Conservation (phyloP, 2,888 invertebrate genomes). For the Candidula unifasciata region DNA sequence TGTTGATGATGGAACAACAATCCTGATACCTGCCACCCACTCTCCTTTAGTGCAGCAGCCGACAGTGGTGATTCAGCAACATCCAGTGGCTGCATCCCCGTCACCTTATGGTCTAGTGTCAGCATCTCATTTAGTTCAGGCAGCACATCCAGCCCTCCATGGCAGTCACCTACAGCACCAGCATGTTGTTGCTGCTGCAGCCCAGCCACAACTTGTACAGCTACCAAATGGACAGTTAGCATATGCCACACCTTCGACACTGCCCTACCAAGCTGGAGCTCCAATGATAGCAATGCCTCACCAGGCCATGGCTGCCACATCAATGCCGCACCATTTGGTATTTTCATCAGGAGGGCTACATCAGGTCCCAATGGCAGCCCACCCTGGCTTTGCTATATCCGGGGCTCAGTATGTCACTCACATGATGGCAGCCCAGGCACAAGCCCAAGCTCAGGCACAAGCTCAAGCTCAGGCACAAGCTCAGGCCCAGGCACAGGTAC, state of each 20-base stretch:
- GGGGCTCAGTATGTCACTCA: constrained; percentile 54
- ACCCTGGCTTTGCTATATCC: constrained; percentile 48
- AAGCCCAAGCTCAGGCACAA: constrained; percentile 61
- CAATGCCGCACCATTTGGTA: constrained; percentile 56
- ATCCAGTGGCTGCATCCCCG: constrained; percentile 51
- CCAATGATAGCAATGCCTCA: constrained; percentile 67
- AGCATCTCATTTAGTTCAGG: constrained; percentile 50
- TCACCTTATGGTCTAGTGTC: constrained; percentile 51
- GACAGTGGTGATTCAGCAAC: constrained; percentile 55
- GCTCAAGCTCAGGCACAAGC: constrained; percentile 61
- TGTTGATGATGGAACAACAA: constrained; percentile 49
- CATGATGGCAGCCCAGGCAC: constrained; percentile 55
- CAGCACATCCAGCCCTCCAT: constrained; percentile 42
- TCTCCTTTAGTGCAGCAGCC: constrained; percentile 58
- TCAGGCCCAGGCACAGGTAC: constrained; percentile 58
- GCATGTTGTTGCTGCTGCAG: constrained; percentile 55
- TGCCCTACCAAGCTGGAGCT: constrained; percentile 69
- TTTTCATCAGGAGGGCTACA: constrained; percentile 55
- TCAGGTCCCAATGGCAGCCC: constrained; percentile 47
- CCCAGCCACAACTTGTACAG: constrained; percentile 62
- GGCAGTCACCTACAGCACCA: constrained; percentile 47
- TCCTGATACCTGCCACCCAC: constrained; percentile 56
- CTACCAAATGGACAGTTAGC: constrained; percentile 57
- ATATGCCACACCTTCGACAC: constrained; percentile 51
- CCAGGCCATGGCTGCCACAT: constrained; percentile 51